These are phyloP conservation scores for Dreissena rostriformis DNA, from an alignment of 1,140 invertebrate species.

Conservation along the genomic window DNA sequence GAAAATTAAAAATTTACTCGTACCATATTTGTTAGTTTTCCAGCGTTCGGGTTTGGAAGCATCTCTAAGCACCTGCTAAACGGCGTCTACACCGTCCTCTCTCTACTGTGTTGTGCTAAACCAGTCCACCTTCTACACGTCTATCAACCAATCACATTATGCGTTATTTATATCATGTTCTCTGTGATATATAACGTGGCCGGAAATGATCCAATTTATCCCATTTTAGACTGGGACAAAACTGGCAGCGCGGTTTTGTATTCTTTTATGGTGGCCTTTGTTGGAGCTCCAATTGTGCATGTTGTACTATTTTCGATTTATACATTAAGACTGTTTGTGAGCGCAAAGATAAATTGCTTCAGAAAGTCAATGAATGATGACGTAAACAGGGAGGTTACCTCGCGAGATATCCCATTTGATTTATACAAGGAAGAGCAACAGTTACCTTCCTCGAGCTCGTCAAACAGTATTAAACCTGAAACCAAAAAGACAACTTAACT, in stretches of 20 bases:
- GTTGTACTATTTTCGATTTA: background rate
- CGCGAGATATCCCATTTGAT: background rate
- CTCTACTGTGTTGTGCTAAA: conserved; percentile 25
- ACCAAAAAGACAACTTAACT: too few species aligned
- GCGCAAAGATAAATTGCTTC: background rate
- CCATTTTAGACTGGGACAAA: conserved; percentile 32
- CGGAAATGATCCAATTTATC: conserved; percentile 14
- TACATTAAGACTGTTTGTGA: conserved; percentile 4
- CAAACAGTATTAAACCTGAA: too few species aligned
- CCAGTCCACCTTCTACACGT: conserved; percentile 33
- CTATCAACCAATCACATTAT: conserved; percentile 22
- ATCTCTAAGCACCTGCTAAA: conserved; percentile 23
- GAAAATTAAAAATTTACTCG: background rate
- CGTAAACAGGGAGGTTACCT: background rate
- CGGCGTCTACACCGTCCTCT: conserved; percentile 14
- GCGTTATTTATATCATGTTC: conserved; percentile 23
- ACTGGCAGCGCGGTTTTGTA: background rate
- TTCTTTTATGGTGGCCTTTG: conserved; percentile 3
- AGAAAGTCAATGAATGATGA: background rate
- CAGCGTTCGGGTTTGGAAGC: conserved; percentile 13
- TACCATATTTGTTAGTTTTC: background rate
- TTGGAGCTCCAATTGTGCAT: conserved; percentile 25
- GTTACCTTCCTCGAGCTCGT: too few species aligned
- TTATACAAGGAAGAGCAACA: too few species aligned
- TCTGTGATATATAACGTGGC: conserved; percentile 14